These are phyloP conservation scores for Takifugu rubripes DNA, from an alignment of 2,797 vertebrate genomes.

Conservation along the genomic window DNA sequence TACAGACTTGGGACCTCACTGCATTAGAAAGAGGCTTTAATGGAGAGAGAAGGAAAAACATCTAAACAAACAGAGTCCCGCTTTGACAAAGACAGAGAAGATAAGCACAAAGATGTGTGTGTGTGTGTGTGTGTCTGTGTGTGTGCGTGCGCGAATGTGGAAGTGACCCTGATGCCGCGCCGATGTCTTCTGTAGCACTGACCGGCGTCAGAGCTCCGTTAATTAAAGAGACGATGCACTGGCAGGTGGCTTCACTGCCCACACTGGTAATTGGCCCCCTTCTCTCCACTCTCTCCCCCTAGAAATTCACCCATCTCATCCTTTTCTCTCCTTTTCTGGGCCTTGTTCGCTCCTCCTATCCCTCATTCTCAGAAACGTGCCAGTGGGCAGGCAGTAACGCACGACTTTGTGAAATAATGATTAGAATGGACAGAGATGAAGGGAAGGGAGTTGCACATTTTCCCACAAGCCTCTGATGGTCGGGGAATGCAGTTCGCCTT, in stretches of 20 bases:
- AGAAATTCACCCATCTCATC: constrained; percentile 77
- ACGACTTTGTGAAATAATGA: constrained; percentile 96
- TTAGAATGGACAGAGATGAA: constrained; percentile 84
- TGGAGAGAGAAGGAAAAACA: constrained; percentile 65
- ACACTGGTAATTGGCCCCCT: constrained; percentile 96
- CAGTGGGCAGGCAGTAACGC: constrained; percentile 91
- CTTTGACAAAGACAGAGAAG: constrained; percentile 80
- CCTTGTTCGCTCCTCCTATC: constrained; percentile 69
- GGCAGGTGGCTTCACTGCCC: constrained; percentile 94
- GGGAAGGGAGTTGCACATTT: constrained; percentile 67
- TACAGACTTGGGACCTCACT: constrained; percentile 53
- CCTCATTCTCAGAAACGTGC: constrained; percentile 84
- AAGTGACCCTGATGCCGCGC: constrained; percentile 84
- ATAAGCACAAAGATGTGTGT: constrained; percentile 63
- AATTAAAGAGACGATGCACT: constrained; percentile 92
- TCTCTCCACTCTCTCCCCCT: constrained; percentile 77
- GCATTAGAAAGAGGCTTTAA: constrained; percentile 63
- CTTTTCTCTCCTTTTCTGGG: constrained; percentile 66
- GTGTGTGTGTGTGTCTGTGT: constrained; percentile 40
- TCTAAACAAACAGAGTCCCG: constrained; percentile 88
- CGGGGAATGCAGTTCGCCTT: constrained; percentile 77
- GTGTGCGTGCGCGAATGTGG: constrained; percentile 54
- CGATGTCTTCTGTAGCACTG: constrained; percentile 90
- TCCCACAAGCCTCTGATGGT: constrained; percentile 81
- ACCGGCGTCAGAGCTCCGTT: constrained; percentile 91